phyloP scores from a whole-genome alignment of 2,888 invertebrate genomes.

The Hydrotaea cyrtoneurina region DNA sequence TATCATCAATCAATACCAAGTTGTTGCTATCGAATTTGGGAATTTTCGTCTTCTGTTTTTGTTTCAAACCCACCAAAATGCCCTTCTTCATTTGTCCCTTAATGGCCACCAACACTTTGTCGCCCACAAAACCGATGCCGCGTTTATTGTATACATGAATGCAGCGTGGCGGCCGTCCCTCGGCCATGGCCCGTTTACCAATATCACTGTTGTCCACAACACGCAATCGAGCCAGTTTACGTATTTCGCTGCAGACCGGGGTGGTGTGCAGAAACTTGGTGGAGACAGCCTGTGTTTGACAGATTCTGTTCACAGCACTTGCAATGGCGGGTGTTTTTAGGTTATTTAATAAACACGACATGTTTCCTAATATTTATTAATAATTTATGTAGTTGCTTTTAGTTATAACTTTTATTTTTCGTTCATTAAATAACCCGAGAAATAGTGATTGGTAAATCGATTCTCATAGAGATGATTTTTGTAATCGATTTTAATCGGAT shows the following conservation, averaged over 20 bases:
- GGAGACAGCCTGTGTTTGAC: background rate
- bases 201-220: slow-evolving; percentile 98
- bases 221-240: slow-evolving; percentile 88
- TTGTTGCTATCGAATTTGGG: slow-evolving; percentile 98
- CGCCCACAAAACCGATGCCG: slow-evolving; percentile 85
- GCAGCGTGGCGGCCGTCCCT: slow-evolving; percentile 95
- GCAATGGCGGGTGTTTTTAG: background rate
- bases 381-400: slow-evolving; percentile 19
- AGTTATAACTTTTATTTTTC: slow-evolving; percentile 24
- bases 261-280: slow-evolving; percentile 83
- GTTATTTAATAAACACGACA: slow-evolving; percentile 49
- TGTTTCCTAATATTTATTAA: slow-evolving; percentile 24
- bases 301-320: background rate
- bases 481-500: no score
- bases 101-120: slow-evolving; percentile 94
- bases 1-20: slow-evolving; percentile 96
- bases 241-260: slow-evolving; percentile 84
- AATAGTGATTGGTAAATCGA: background rate
- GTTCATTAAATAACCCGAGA: slow-evolving; percentile 41
- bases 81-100: slow-evolving; percentile 97
- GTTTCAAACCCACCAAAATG: slow-evolving; percentile 93
- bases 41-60: slow-evolving; percentile 89
- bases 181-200: slow-evolving; percentile 96
- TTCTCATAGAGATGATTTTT: no score
- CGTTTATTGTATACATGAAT: slow-evolving; percentile 96